Base-by-base conservation (phyloP, 2,113 vertebrate species). In the Casuarius casuarius region DNA sequence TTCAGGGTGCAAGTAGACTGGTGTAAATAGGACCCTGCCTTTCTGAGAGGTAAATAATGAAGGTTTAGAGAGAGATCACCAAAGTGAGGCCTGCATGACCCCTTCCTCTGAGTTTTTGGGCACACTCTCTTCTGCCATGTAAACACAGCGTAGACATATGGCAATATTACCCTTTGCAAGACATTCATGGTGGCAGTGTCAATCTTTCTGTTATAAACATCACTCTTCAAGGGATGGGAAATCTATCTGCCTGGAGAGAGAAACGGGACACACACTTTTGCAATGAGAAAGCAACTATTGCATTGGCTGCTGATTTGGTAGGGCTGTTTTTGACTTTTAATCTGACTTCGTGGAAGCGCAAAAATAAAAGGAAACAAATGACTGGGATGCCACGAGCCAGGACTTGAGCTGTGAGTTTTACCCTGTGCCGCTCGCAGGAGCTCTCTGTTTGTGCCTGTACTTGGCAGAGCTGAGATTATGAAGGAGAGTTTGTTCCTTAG, bases 321-420 rank as follows among this genome's bases (percentile, higher is more conserved):
- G 20, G 28, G 22, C 28, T 81, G 87, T 82, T 65, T 71, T 48
- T 59, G 38, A 87, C 63, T 82, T 79, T 91, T 76, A 84, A 38
- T 23, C 28, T 33, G 51, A 52, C 7, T 15, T 84, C 71, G 59
- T 22, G 71, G 44, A 66, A 76, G 7, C 8, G 16, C 78, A 74
- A 90, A 87, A 92, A 28, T 72, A 89, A 91, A 76, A 91, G 5
- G 2, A 87, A 19, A 49, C 26, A 31, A 70, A 44, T 1, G 6
- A 68, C 46, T 51, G 86, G 82, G 62, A 78, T 91, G 78, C 90
- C 22, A n/a, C 82, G 94, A 83, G 78, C 70, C 90, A 91, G 85
- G 90, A 73, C 92, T 74, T 65, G 88, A 96, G 95, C 23, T 97
- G 89, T 90, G 81, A 73, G 91, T 84, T 96, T 97, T 96, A 89